A percentile compares a stretch with the other conserved stretches of the same genome.
phyloP scores from a whole-genome alignment of 2,113 vertebrate genomes.

The Dermatemys mawii region DNA sequence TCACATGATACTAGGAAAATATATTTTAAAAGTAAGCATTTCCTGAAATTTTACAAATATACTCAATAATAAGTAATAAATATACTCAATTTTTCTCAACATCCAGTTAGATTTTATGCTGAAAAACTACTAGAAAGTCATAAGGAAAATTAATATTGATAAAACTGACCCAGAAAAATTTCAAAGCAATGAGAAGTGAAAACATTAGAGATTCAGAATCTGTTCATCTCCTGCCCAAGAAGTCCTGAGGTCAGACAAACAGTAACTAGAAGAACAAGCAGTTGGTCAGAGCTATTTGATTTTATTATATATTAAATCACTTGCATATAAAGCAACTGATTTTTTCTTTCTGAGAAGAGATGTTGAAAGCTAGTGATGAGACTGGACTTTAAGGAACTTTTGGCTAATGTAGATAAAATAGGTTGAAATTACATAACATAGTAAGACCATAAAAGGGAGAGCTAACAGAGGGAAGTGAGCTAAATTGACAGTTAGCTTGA shows the following conservation, averaged over 20 bases:
- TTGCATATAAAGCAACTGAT: neutral
- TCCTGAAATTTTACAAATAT: neutral
- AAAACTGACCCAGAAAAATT: neutral
- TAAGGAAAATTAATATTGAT: neutral
- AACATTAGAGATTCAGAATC: neutral
- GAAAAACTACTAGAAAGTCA: neutral
- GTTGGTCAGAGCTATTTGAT: neutral
- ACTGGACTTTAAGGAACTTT: neutral
- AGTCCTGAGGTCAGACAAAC: neutral
- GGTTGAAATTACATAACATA: neutral
- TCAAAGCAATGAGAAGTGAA: neutral
- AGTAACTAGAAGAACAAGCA: neutral
- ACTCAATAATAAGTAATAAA: neutral
- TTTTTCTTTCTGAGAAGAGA: neutral
- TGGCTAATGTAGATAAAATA: neutral
- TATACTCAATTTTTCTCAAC: neutral
- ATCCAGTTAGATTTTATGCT: neutral
- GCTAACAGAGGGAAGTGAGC: neutral
- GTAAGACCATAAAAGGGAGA: neutral
- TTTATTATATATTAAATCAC: neutral
- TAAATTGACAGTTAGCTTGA: neutral
- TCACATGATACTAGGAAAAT: fast-evolving
- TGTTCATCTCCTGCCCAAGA: neutral
- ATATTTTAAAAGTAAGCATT: neutral
- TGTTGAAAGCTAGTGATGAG: neutral